Base-by-base conservation (phyloP, 2,888 invertebrate genomes). In the Temnothorax ravouxi region DNA sequence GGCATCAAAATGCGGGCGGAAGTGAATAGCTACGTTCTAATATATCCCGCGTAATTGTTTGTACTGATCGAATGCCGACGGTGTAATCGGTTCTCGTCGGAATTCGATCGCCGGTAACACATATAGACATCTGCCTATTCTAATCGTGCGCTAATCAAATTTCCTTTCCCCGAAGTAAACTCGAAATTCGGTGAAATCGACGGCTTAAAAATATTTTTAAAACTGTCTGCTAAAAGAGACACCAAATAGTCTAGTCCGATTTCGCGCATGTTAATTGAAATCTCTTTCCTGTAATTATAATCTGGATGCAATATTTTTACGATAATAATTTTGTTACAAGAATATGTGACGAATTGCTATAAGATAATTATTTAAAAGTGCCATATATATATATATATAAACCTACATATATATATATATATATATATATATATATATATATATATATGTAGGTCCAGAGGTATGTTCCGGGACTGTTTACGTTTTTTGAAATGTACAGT, bases 1-100 rank as follows among this genome's bases (percentile, higher is more conserved):
- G 75, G 66, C 41, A 67, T 64, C 54, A 64, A 86, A 86, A 69
- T 59, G 66, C 81, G 62, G 29, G 74, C 67, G 74, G 81, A 71
- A 75, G 52, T 56, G 38, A 82, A 66, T 54, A 21, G 44, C 50
- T 62, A 61, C 41, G 18, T 72, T 72, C 74, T 72, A 72, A 80
- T 71, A 71, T 71, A 79, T 79, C 56, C n/a, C 56, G 18, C 21
- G 72, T 25, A 72, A 72, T 72, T 34, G 74, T 80, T 80, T 59
- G 59, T 59, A 18, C 74, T 25, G 59, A 80, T 72, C 47, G 74
- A 72, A 72, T 72, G 18, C 47, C 72, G 72, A 59, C 25, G n/a
- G 15, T 44, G 71, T 72, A 59, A 64, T 59, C 47, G 52, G 44
- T 21, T 44, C n/a, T 25, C 41, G 6, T 56, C n/a, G 69, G 79